Evolutionary conservation across 92 coral and sea anemone species (phyloP), one percentile per base, ranked within the genome.

Genomic region (Phymanthus crucifer): DNA sequence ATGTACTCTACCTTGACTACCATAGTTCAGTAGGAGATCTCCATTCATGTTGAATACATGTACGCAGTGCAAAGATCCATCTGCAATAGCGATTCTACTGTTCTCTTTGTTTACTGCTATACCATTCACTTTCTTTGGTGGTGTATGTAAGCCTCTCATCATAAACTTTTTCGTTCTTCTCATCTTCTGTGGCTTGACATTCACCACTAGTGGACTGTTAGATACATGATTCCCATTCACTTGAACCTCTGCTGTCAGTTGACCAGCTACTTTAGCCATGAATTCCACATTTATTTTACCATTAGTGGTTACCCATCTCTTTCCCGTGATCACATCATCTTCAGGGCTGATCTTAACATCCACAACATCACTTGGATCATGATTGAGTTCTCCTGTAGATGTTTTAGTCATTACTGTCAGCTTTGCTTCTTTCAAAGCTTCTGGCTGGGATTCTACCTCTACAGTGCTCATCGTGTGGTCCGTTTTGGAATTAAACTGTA

Each of bases 181-280:
- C 29, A 54, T 19, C 64, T 54, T 19, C 11, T 54, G 64, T 54
- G 64, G 64, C 26, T 54, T 3, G 0, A 54, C 64, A 54, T 54
- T 54, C 64, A 54, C 10, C 27, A 54, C 64, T 54, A 54, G 64
- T 12, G 64, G 64, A 6, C 64, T 54, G 64, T 54, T 23, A 23
- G 64, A 23, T 54, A 54, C 64, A 54, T 54, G 23, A 54, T 54
- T 21, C 64, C 64, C 64, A 54, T 54, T 54, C 64, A 54, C 64
- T 23, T 54, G 23, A 54, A 54, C 64, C 64, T 54, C 64, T 54
- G 64, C 64, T 54, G 64, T 54, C 64, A 54, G 64, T 54, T 54
- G 64, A 54, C 64, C 27, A 54, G 64, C 26, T 54, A 21, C 64
- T 54, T 54, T 54, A 54, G 64, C 64, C 64, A 19, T 54, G 23